A percentile compares a stretch with the other conserved stretches of the same genome.
phyloP scores from a whole-genome alignment of 1,140 invertebrate species.

The Vanessa atalanta region DNA sequence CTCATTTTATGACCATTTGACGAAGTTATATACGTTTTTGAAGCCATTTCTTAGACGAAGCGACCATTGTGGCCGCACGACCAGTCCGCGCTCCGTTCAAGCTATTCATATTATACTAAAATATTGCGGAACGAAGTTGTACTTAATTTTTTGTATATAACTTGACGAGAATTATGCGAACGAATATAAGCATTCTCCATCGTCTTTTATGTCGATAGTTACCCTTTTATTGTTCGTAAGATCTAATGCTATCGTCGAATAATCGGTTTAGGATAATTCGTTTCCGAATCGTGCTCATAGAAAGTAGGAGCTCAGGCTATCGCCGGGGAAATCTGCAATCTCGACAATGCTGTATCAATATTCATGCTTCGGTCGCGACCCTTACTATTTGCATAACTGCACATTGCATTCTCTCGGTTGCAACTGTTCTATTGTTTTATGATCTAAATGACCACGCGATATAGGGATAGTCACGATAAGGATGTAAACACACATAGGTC shows the following conservation, averaged over 20 bases:
- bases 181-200: conserved; percentile 17
- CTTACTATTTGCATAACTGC: conserved; percentile 76
- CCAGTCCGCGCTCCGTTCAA: conserved; percentile 53
- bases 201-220: conserved; percentile 21
- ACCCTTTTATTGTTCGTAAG: conserved; percentile 33
- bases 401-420: conserved; percentile 71
- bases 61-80: conserved; percentile 71
- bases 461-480: conserved; percentile 73
- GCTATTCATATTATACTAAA: conserved; percentile 62
- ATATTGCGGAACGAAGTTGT: conserved; percentile 49
- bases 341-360: conserved; percentile 78
- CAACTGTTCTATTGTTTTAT: conserved; percentile 79
- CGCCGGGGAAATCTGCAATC: conserved; percentile 71
- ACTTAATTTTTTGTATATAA: conserved; percentile 16
- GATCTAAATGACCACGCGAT: conserved; percentile 78
- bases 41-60: conserved; percentile 69
- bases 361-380: conserved; percentile 78
- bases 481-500: conserved; percentile 55
- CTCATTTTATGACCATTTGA: conserved; percentile 77
- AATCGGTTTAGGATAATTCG: conserved; percentile 71
- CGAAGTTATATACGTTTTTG: conserved; percentile 76
- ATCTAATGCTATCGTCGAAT: conserved; percentile 56
- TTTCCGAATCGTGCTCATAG: conserved; percentile 71
- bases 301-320: conserved; percentile 68
- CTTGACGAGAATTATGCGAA: conserved; percentile 15